Base-by-base conservation (phyloP, 1,140 invertebrate genomes). In the Procambarus clarkii region DNA sequence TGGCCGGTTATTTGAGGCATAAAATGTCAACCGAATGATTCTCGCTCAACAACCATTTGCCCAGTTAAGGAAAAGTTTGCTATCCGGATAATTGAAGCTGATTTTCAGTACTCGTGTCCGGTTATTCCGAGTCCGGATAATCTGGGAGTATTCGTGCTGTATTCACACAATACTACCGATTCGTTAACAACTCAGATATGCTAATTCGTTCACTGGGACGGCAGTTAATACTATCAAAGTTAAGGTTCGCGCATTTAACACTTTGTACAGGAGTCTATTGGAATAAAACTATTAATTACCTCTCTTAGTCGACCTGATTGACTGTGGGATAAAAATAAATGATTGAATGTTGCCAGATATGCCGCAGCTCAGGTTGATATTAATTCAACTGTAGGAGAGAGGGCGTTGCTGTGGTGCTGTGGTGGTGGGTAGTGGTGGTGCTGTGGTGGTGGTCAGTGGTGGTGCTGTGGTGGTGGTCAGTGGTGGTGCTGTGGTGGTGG, bases 211-310 rank as follows among this genome's bases (percentile, higher is more conserved):
- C 7, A 5, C 7, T 8, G 50, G 50, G 60, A 82, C 58, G 50
- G 58, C n/a, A 64, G 34, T 83, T 69, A 83, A 83, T 60, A 69
- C 58, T 69, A 60, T 83, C 58, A 69, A 69, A 83, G 81, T 45
- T 44, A n/a, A 69, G 58, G 2, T 69, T 60, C 81, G 46, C 44
- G 45, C 64, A 64, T 83, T 83, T 46, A 69, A 69, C 81, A 83
- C 81, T 83, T 69, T 83, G 81, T 83, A 69, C 34, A 9, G 34
- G 81, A 82, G 80, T 50, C 54, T 34, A 58, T 50, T 50, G 60
- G 50, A 82, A 69, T 69, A 83, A 83, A 83, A 83, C 15, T 83
- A 83, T 69, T 83, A 83, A 83, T 83, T 83, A 69, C 81, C 58
- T 83, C 46, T 69, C 81, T 45, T 50, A 83, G 15, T 45, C 58